A percentile compares a stretch with the other conserved stretches of the same genome.
phyloP scores from a whole-genome alignment of 2,888 invertebrate species.

The Smittia sp. region DNA sequence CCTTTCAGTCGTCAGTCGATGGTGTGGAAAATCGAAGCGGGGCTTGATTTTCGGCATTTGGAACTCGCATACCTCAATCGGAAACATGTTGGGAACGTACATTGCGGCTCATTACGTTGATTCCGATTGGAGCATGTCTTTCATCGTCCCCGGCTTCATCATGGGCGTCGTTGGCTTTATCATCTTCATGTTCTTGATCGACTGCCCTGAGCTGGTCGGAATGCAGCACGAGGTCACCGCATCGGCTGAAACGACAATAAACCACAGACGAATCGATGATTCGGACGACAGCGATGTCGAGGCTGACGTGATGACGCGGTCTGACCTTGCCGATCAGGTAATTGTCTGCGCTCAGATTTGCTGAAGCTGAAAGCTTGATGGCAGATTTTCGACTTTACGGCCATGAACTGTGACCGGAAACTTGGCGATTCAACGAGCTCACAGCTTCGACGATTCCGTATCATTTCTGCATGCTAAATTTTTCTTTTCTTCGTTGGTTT shows the following conservation, averaged over 20 bases:
- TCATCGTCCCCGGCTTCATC: conserved; percentile 84
- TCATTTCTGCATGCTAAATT: conserved; percentile 20
- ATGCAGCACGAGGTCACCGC: conserved; percentile 37
- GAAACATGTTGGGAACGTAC: conserved; percentile 88
- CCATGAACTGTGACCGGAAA: not conserved
- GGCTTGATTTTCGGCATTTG: conserved; percentile 93
- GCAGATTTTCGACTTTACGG: not conserved
- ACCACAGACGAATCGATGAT: conserved; percentile 30
- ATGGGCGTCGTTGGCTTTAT: conserved; percentile 70
- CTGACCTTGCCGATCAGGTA: conserved; percentile 30
- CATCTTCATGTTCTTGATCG: conserved; percentile 79
- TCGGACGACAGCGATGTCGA: conserved; percentile 7
- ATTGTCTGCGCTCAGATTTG: not conserved
- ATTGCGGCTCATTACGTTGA: conserved; percentile 86
- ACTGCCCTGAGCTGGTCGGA: conserved; percentile 77
- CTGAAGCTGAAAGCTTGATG: not conserved
- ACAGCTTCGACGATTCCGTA: too few relatives aligned
- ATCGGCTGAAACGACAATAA: not conserved
- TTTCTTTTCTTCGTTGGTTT: not conserved
- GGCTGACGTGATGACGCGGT: not conserved
- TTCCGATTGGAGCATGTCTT: conserved; percentile 84
- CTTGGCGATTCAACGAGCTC: not conserved
- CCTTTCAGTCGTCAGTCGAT: conserved; percentile 75
- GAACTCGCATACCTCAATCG: conserved; percentile 96
- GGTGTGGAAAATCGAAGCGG: conserved; percentile 90